A percentile compares a stretch with the other conserved stretches of the same genome.
phyloP scores from a whole-genome alignment of 53 echinoderm and acorn worm species.

The Paracentrotus lividus region DNA sequence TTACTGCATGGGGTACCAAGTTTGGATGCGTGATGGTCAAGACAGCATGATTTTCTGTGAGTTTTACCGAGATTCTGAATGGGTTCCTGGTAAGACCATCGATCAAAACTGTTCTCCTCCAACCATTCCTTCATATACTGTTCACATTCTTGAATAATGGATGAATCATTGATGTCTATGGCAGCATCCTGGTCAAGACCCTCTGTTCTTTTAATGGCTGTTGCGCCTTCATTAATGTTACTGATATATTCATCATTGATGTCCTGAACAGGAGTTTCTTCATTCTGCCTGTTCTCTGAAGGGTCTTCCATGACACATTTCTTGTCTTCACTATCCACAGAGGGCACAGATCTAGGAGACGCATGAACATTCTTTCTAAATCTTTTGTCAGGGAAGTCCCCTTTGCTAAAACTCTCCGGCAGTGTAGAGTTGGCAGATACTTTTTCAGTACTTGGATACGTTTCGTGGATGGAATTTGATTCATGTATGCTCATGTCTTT shows the following conservation, averaged over 20 bases:
- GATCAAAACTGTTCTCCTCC: constrained; percentile 54
- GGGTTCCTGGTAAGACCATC: constrained; percentile 32
- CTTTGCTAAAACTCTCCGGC: neutral
- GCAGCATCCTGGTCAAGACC: neutral
- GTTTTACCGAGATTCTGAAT: neutral
- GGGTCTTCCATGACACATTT: neutral
- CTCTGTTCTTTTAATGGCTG: neutral
- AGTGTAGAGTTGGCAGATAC: neutral
- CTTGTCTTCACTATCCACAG: neutral
- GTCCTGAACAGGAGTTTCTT: neutral
- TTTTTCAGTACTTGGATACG: neutral
- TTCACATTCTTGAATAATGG: neutral
- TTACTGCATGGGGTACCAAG: neutral
- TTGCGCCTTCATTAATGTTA: neutral
- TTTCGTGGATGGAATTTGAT: neutral
- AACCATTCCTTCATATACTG: constrained; percentile 43
- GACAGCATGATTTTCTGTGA: neutral
- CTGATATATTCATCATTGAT: neutral
- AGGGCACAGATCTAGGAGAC: neutral
- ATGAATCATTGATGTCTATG: neutral
- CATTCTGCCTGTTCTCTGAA: neutral
- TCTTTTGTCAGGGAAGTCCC: neutral
- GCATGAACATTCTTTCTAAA: neutral
- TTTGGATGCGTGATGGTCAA: neutral
- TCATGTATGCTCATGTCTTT: neutral